These are phyloP conservation scores for Volucella bombylans DNA, from an alignment of 2,888 invertebrate species.

Conservation along the genomic window DNA sequence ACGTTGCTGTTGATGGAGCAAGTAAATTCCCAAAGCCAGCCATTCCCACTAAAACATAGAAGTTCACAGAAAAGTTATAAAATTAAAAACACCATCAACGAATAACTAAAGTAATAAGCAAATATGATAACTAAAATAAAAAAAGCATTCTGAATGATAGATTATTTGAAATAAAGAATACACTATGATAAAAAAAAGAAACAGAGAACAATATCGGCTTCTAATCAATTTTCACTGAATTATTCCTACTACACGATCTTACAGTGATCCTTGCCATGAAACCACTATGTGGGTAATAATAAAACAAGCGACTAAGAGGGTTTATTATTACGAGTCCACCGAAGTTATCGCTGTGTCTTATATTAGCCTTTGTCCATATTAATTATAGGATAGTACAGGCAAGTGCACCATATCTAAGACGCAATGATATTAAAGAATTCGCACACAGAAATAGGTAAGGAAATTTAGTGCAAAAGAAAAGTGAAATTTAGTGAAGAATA, in stretches of 20 bases:
- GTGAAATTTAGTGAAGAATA: too few relatives aligned
- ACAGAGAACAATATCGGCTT: background rate
- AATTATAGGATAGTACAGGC: too few relatives aligned
- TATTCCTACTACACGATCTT: background rate
- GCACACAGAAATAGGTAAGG: too few relatives aligned
- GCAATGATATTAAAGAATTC: too few relatives aligned
- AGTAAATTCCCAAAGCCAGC: constrained; percentile 83
- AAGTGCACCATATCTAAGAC: too few relatives aligned
- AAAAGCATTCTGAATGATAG: constrained; percentile 6
- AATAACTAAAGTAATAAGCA: background rate
- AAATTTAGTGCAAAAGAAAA: too few relatives aligned
- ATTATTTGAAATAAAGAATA: background rate
- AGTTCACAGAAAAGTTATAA: background rate
- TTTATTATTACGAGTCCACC: too few relatives aligned
- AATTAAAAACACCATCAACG: background rate
- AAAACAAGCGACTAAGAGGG: too few relatives aligned
- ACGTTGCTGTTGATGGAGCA: constrained; percentile 56
- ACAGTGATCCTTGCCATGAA: background rate
- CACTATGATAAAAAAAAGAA: too few relatives aligned
- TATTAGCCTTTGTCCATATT: too few relatives aligned
- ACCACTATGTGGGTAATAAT: too few relatives aligned
- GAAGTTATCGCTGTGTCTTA: too few relatives aligned
- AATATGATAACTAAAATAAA: background rate
- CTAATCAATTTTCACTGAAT: background rate
- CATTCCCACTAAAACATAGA: constrained; percentile 85